These are phyloP conservation scores for Myxocyprinus asiaticus DNA, from an alignment of 2,113 vertebrate genomes.

Conservation along the genomic window DNA sequence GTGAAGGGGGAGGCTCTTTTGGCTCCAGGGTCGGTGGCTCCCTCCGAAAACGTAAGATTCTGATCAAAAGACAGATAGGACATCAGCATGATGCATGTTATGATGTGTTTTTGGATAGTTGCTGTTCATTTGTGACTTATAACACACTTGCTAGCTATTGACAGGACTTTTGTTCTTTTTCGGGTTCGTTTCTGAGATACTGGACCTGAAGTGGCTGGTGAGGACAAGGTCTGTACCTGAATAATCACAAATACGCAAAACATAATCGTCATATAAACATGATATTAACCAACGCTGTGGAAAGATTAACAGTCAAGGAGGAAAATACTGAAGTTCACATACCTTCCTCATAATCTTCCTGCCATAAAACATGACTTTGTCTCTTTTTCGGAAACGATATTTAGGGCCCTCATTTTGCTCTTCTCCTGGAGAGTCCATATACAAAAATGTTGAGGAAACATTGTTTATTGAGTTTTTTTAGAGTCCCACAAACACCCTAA, in stretches of 20 bases:
- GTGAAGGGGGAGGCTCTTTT: conserved; percentile 88
- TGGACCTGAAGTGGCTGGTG: conserved; percentile 64
- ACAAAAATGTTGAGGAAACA: not conserved
- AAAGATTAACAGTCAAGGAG: not conserved
- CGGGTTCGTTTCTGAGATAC: conserved; percentile 79
- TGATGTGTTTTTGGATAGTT: not conserved
- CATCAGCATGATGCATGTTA: not conserved
- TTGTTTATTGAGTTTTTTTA: too few species aligned
- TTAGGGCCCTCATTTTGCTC: conserved; percentile 75
- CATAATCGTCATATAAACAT: not conserved
- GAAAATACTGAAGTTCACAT: conserved; percentile 8
- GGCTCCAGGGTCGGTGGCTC: conserved; percentile 88
- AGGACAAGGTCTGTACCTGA: conserved; percentile 86
- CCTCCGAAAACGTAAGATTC: conserved; percentile 86
- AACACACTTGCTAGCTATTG: conserved; percentile 87
- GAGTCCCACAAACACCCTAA: too few species aligned
- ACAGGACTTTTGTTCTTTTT: conserved; percentile 87
- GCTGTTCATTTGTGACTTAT: not conserved
- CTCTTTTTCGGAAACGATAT: conserved; percentile 91
- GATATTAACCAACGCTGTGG: not conserved
- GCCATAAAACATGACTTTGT: conserved; percentile 94
- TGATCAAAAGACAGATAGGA: conserved; percentile 53
- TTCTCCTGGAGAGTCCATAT: conserved; percentile 69
- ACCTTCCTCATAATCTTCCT: conserved; percentile 96
- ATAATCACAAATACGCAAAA: conserved; percentile 4